phyloP scores from a whole-genome alignment of 2,797 vertebrate genomes.

The Poeciliopsis presidionis region DNA sequence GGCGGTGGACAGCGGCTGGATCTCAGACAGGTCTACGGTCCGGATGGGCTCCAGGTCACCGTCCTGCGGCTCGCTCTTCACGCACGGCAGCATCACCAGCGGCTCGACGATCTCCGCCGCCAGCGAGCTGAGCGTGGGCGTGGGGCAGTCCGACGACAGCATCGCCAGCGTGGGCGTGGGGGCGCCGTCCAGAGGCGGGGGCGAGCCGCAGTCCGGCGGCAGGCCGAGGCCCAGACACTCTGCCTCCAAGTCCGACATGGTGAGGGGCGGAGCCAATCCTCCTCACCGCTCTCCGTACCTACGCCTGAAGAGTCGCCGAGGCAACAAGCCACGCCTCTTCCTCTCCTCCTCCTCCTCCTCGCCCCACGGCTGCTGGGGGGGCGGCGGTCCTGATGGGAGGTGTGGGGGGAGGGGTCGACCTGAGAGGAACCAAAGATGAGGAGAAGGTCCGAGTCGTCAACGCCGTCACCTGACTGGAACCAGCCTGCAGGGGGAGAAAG shows the following conservation, averaged over 20 bases:
- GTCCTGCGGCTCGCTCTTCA: constrained; percentile 81
- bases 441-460: constrained; percentile 28
- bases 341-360: constrained; percentile 4
- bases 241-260: constrained; percentile 81
- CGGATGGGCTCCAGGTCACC: constrained; percentile 77
- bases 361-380: constrained; percentile 3
- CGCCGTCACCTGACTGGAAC: constrained; percentile 43
- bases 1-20: constrained; percentile 82
- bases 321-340: not conserved
- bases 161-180: constrained; percentile 54
- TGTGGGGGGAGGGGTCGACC: constrained; percentile 20
- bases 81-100: constrained; percentile 79
- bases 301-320: constrained; percentile 19
- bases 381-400: constrained; percentile 11
- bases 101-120: constrained; percentile 77
- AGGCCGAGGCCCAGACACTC: constrained; percentile 77
- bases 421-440: constrained; percentile 16
- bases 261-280: constrained; percentile 51
- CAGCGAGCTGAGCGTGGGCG: constrained; percentile 77
- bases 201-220: constrained; percentile 69
- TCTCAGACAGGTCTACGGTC: constrained; percentile 82
- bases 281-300: constrained; percentile 29
- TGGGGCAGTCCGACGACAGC: constrained; percentile 75
- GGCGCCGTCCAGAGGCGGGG: constrained; percentile 65
- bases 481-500: constrained; percentile 36